A percentile compares a stretch with the other conserved stretches of the same genome.
phyloP scores from a whole-genome alignment of 2,113 vertebrate genomes.

The Xenus cinereus region DNA sequence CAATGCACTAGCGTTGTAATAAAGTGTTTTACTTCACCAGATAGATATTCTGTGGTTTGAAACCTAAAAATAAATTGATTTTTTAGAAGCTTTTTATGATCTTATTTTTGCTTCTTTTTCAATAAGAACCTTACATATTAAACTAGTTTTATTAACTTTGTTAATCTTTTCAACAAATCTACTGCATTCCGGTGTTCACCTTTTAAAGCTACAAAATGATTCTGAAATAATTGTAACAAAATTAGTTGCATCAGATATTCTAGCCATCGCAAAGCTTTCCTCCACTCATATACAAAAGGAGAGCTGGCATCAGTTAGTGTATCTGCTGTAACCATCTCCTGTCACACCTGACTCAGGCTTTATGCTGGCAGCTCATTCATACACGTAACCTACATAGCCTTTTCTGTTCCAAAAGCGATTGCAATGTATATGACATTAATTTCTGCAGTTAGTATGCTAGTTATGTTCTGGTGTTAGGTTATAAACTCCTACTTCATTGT shows the following conservation, averaged over 20 bases:
- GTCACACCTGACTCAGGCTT: neutral
- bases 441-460: neutral
- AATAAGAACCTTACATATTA: neutral
- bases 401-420: neutral
- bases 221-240: neutral
- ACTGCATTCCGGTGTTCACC: neutral
- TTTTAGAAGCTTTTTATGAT: conserved; percentile 19
- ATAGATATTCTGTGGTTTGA: conserved; percentile 6
- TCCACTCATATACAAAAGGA: neutral
- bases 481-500: neutral
- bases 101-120: conserved; percentile 14
- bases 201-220: neutral
- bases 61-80: conserved; percentile 47
- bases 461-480: neutral
- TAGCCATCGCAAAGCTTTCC: neutral
- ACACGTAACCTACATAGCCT: neutral
- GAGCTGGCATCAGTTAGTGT: neutral
- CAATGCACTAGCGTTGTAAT: conserved; percentile 3
- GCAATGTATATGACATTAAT: neutral
- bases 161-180: conserved; percentile 3
- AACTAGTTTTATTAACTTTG: neutral
- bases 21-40: conserved; percentile 21
- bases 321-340: neutral
- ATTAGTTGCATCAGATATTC: neutral
- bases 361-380: neutral